Evolutionary conservation across 1,140 invertebrate species (phyloP).

Genomic region (Drosophila azteca): DNA sequence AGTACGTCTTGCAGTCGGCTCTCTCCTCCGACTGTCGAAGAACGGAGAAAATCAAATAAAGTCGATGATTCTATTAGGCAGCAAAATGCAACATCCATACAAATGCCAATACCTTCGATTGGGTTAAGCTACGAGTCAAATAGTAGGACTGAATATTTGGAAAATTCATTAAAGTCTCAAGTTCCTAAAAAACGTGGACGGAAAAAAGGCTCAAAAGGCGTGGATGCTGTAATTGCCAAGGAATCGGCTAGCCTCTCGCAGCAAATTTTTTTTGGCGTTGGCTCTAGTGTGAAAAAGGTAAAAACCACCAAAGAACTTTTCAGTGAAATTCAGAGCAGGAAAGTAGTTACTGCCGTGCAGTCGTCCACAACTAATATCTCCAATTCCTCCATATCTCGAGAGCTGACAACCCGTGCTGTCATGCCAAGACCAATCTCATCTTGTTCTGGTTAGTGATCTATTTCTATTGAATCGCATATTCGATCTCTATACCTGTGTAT

Average conservation of each 20-base stretch:
- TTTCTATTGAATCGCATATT: neutral
- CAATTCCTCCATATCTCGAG: conserved; percentile 28
- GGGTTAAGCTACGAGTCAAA: neutral
- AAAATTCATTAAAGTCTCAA: conserved; percentile 34
- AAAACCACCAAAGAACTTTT: conserved; percentile 94
- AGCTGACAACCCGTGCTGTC: conserved; percentile 21
- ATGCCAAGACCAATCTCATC: conserved; percentile 61
- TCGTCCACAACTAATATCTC: conserved; percentile 36
- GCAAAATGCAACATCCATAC: neutral
- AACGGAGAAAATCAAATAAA: conserved; percentile 34
- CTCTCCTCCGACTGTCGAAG: conserved; percentile 48
- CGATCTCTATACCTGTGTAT: neutral
- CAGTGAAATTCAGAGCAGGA: conserved; percentile 89
- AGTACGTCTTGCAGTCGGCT: conserved; percentile 64
- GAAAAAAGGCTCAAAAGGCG: conserved; percentile 88
- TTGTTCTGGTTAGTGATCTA: conserved; percentile 64
- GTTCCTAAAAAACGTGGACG: conserved; percentile 86
- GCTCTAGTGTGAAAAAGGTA: conserved; percentile 88
- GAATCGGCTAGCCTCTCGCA: conserved; percentile 71
- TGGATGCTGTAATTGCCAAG: conserved; percentile 78
- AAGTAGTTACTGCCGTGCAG: conserved; percentile 52
- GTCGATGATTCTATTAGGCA: neutral
- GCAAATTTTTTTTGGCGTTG: conserved; percentile 63
- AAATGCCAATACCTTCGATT: neutral
- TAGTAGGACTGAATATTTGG: conserved; percentile 13